Conservation (phyloP, 2,888 invertebrate genomes). For the Busseola fusca region DNA sequence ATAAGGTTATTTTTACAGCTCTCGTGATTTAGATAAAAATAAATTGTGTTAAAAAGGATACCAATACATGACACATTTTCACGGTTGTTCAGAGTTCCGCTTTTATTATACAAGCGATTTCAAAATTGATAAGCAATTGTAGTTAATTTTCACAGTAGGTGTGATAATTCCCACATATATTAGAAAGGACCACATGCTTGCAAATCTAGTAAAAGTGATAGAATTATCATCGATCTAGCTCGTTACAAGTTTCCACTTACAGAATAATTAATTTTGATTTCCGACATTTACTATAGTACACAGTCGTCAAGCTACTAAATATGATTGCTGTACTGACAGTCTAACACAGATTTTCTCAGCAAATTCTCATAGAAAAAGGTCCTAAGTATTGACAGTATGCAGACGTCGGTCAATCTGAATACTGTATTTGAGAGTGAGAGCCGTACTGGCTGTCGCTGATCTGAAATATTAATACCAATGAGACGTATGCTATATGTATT, state of each 20-base stretch:
- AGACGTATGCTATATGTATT: background rate
- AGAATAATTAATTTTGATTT: slow-evolving; percentile 7
- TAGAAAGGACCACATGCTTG: background rate
- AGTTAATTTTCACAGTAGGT: background rate
- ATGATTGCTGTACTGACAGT: background rate
- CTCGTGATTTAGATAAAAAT: slow-evolving; percentile 36
- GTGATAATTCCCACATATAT: background rate
- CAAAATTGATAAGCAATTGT: background rate
- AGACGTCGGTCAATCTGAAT: background rate
- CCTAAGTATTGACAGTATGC: background rate
- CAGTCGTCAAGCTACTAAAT: background rate
- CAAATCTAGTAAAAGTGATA: background rate
- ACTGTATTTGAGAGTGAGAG: too few relatives aligned
- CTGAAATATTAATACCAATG: slow-evolving; percentile 16
- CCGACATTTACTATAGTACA: slow-evolving; percentile 4
- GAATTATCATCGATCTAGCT: slow-evolving; percentile 7
- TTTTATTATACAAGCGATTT: background rate
- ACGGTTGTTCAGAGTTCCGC: background rate
- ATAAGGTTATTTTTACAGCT: slow-evolving; percentile 59
- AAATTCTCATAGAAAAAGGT: background rate
- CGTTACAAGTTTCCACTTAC: slow-evolving; percentile 5
- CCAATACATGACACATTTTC: slow-evolving; percentile 11
- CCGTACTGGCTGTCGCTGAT: background rate
- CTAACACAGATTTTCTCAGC: too few relatives aligned
- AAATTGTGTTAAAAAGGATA: slow-evolving; percentile 13